Evolutionary conservation across 2,797 vertebrate genomes (phyloP).

Genomic region (Brachymystax lenok): DNA sequence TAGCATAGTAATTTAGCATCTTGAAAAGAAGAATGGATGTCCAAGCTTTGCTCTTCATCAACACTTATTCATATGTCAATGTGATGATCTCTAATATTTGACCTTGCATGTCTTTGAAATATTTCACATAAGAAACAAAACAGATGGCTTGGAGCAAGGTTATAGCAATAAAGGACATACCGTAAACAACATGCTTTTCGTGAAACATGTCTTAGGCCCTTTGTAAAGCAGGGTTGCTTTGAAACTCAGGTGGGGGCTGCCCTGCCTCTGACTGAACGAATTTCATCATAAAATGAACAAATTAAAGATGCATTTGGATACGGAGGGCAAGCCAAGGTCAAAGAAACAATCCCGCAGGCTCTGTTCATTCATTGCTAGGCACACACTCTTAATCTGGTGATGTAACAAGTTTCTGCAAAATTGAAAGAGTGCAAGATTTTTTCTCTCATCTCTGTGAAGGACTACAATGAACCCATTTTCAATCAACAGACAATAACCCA

Average conservation of each 20-base stretch:
- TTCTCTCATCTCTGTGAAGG: neutral
- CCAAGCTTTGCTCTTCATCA: constrained; percentile 31
- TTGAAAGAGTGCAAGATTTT: too few species aligned
- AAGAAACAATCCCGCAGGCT: too few species aligned
- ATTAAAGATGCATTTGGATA: neutral
- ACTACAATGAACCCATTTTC: constrained; percentile 4
- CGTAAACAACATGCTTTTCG: constrained; percentile 19
- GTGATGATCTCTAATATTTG: constrained; percentile 43
- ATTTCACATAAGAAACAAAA: constrained; percentile 23
- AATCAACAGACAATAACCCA: neutral
- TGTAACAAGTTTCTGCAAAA: too few species aligned
- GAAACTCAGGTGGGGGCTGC: neutral
- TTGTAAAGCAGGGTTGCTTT: constrained; percentile 40
- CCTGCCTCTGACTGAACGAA: constrained; percentile 21
- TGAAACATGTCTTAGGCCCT: constrained; percentile 27
- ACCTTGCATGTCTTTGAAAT: constrained; percentile 44
- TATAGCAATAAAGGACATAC: constrained; percentile 23
- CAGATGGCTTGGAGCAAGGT: constrained; percentile 48
- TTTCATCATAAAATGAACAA: constrained; percentile 22
- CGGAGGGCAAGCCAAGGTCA: too few species aligned
- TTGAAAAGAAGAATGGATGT: constrained; percentile 31
- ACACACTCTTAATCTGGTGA: too few species aligned
- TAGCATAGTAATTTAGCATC: constrained; percentile 45
- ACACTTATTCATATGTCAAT: constrained; percentile 32
- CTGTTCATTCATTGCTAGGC: too few species aligned